These are phyloP conservation scores for Drosophila seguyi DNA, from an alignment of 1,140 invertebrate species.

Conservation along the genomic window DNA sequence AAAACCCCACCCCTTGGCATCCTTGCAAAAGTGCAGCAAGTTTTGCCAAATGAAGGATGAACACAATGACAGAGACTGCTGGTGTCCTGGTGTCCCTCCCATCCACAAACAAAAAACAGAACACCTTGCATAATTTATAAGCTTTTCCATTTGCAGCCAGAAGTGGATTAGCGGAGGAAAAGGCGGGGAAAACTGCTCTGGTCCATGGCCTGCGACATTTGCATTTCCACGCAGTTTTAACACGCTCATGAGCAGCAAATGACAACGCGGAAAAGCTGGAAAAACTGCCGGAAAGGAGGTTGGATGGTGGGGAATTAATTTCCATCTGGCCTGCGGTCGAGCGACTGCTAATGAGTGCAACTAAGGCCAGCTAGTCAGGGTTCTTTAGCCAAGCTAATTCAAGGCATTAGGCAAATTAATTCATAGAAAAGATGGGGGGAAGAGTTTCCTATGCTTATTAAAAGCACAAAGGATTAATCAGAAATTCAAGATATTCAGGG, in stretches of 20 bases:
- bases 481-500: no score
- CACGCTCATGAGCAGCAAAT: conserved; percentile 71
- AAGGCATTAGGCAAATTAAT: conserved; percentile 33
- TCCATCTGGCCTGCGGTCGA: conserved; percentile 41
- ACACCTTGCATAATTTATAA: conserved; percentile 73
- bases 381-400: conserved; percentile 22
- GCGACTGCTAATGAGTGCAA: conserved; percentile 48
- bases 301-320: conserved; percentile 14
- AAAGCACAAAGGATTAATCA: conserved; percentile 3
- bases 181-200: conserved; percentile 18
- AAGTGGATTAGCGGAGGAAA: conserved; percentile 12
- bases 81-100: conserved; percentile 3
- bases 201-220: conserved; percentile 49
- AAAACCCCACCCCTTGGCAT: background rate
- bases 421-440: background rate
- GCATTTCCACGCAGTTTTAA: conserved; percentile 70
- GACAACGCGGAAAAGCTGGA: conserved; percentile 14
- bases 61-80: conserved; percentile 24
- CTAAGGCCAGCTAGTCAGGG: conserved; percentile 4
- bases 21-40: conserved; percentile 28
- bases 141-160: conserved; percentile 49
- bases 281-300: background rate
- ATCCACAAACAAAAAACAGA: conserved; percentile 37
- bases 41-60: conserved; percentile 46
- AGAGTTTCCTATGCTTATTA: background rate